phyloP scores from a whole-genome alignment of 2,797 vertebrate species.

The Siniperca obscura region DNA sequence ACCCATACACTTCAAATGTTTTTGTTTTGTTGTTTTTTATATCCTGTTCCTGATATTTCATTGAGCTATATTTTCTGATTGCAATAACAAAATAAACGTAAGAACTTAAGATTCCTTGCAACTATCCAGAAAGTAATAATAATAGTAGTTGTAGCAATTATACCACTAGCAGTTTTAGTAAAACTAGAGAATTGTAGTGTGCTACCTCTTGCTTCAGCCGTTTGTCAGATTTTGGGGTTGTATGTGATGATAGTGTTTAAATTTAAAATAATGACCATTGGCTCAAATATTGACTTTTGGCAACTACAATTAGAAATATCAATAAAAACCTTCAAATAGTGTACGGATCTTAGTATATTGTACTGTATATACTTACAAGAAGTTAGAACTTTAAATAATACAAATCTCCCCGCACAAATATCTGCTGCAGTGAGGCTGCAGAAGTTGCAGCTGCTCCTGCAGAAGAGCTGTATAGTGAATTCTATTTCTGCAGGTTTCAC shows the following conservation, averaged over 20 bases:
- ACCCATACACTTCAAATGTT: not conserved
- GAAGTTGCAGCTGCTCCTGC: not conserved
- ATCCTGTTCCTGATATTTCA: not conserved
- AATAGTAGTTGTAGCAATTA: not conserved
- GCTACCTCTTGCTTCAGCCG: not conserved
- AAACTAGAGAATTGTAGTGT: not conserved
- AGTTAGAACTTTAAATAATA: not conserved
- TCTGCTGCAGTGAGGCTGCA: not conserved
- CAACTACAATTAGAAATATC: not conserved
- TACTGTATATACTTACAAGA: not conserved
- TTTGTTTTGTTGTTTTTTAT: not conserved
- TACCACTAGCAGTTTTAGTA: not conserved
- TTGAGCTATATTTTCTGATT: not conserved
- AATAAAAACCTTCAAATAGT: not conserved
- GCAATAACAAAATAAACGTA: too few relatives aligned
- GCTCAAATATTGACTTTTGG: not conserved
- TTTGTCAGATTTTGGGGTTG: not conserved
- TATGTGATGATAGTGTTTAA: not conserved
- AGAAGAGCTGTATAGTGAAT: not conserved
- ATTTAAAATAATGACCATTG: not conserved
- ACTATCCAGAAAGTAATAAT: not conserved
- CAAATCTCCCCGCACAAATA: not conserved
- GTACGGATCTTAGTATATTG: not conserved
- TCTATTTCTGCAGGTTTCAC: not conserved
- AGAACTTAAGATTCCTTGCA: not conserved